Percentiles rank a stretch among this genome's conserved stretches.
Evolutionary conservation across 2,888 invertebrate genomes (phyloP).

Genomic region (Ophion ellenae): DNA sequence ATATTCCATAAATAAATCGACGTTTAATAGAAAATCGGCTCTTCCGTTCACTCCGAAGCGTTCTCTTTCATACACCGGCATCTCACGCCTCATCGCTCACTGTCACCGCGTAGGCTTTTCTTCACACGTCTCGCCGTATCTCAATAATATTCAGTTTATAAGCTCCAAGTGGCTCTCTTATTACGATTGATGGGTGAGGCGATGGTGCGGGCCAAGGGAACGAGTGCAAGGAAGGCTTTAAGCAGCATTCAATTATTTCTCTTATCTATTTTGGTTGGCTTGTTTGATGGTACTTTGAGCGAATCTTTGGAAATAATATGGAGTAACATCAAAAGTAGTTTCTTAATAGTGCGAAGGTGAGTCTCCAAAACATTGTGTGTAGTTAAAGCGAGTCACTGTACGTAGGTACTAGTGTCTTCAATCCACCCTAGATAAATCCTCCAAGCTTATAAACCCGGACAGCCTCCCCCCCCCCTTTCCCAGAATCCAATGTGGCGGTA

Average conservation of each 20-base stretch:
- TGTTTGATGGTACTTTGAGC: not conserved
- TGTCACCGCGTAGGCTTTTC: slow-evolving; percentile 51
- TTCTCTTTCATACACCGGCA: slow-evolving; percentile 13
- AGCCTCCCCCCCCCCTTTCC: no score
- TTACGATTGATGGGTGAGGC: slow-evolving; percentile 63
- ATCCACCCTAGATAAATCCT: no score
- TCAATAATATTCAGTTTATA: slow-evolving; percentile 82
- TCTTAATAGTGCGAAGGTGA: no score
- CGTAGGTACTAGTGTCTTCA: no score
- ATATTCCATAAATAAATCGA: slow-evolving; percentile 83
- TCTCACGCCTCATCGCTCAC: slow-evolving; percentile 67
- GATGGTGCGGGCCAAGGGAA: not conserved
- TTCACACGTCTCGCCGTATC: slow-evolving; percentile 71
- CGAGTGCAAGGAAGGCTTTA: slow-evolving; percentile 33
- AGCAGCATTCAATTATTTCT: slow-evolving; percentile 37
- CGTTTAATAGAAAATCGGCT: slow-evolving; percentile 81
- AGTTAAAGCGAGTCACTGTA: no score
- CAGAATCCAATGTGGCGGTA: no score
- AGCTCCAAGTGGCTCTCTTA: slow-evolving; percentile 77
- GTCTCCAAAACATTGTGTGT: no score
- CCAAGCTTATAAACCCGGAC: no score
- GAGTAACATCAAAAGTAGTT: no score
- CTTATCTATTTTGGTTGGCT: not conserved
- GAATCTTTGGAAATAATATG: no score
- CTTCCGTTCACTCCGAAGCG: slow-evolving; percentile 80